A percentile compares a stretch with the other conserved stretches of the same genome.
These are phyloP conservation scores for Abramis brama DNA, from an alignment of 2,113 vertebrate genomes.

Conservation along the genomic window DNA sequence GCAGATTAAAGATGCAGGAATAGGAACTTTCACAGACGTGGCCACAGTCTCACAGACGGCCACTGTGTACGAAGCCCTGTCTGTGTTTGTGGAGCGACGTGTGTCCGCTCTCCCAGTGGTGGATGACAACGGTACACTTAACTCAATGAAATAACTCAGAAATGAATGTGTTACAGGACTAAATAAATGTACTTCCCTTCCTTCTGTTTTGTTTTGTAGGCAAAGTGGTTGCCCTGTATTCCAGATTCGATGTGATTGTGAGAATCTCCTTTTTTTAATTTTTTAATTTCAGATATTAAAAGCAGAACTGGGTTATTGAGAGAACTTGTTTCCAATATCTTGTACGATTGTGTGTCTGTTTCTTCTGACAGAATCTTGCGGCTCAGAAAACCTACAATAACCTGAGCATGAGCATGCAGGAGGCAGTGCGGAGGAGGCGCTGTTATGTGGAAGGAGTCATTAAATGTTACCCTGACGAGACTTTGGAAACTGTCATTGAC, in stretches of 20 bases:
- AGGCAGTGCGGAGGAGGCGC: conserved; percentile 77
- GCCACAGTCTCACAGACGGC: conserved; percentile 85
- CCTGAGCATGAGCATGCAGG: conserved; percentile 86
- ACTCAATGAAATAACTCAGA: background rate
- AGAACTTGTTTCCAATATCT: background rate
- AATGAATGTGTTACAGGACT: background rate
- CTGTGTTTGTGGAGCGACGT: conserved; percentile 89
- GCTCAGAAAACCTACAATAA: conserved; percentile 93
- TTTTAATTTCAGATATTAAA: background rate
- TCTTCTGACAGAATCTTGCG: conserved; percentile 78
- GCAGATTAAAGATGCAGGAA: conserved; percentile 84
- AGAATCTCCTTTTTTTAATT: conserved; percentile 65
- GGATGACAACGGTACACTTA: conserved; percentile 63
- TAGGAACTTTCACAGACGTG: conserved; percentile 91
- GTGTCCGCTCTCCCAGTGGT: conserved; percentile 93
- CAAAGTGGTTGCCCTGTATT: conserved; percentile 91
- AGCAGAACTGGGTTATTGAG: background rate
- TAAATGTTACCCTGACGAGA: conserved; percentile 88
- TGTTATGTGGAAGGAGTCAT: conserved; percentile 87
- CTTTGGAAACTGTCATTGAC: conserved; percentile 83
- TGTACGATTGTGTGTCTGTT: background rate
- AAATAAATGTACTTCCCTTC: background rate
- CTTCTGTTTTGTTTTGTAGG: conserved; percentile 72
- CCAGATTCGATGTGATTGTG: conserved; percentile 95
- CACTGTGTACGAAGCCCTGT: conserved; percentile 82